Conservation (phyloP, 2,113 vertebrate genomes). For the Plecotus auritus region DNA sequence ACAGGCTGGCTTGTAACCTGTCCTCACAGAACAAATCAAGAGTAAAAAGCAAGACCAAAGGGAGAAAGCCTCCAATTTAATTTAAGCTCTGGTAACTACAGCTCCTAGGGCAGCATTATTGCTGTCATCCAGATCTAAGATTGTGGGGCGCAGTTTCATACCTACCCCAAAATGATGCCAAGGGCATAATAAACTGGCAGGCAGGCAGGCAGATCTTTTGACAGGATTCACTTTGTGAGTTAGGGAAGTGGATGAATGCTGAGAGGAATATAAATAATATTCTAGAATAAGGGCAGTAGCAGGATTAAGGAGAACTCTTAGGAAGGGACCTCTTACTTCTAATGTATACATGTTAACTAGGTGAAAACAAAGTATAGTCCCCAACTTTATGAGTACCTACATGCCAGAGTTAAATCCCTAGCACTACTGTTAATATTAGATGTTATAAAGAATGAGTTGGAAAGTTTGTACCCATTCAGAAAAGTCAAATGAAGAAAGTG, state of each 20-base stretch:
- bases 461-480: background rate
- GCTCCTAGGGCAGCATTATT: background rate
- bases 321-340: background rate
- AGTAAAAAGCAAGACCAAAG: background rate
- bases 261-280: background rate
- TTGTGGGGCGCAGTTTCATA: background rate
- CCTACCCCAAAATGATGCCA: background rate
- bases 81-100: background rate
- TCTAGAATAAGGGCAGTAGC: background rate
- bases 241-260: background rate
- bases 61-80: background rate
- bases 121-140: background rate
- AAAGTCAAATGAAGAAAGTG: conserved; percentile 22
- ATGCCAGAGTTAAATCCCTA: background rate
- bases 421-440: background rate
- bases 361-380: background rate
- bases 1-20: background rate
- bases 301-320: background rate
- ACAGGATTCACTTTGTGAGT: background rate
- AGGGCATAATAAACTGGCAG: background rate
- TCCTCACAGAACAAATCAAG: background rate
- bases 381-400: background rate
- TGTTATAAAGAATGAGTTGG: background rate
- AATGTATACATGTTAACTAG: background rate
- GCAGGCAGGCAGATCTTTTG: background rate